Evolutionary conservation across 2,888 invertebrate genomes (phyloP), one percentile per base, ranked within the genome.

Genomic region (Marasmarcha lunaedactyla): DNA sequence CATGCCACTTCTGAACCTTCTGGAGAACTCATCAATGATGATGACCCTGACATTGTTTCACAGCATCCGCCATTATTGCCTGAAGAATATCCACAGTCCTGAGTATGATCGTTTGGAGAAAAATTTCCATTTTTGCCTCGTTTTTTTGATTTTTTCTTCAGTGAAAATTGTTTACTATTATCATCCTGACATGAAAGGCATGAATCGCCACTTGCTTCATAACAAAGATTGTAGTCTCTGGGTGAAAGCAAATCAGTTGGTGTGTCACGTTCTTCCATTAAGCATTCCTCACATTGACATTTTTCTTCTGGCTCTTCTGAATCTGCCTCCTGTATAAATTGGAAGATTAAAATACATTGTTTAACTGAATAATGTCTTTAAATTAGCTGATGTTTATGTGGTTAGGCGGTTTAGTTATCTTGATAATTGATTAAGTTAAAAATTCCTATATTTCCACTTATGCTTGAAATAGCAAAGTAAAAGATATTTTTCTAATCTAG

Each of bases 1-100:
- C 94, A 96, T 1, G 93, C 94, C 39, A 95, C 89, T 62, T 95
- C 95, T 0, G 95, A 95, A 20, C 95, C 94, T 59, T 95, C 95
- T 0, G 94, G 93, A 2, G 94, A 93, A 63, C 93, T 94, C 51
- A 90, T 89, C 44, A 91, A 84, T 50, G 94, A 94, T 14, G 92
- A 92, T 38, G 90, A 90, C 33, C 88, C 85, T 5, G 88, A 88
- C 42, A 88, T 86, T 26, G 88, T 88, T 50, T 88, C 88, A 56
- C 88, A 88, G 63, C 87, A 88, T 37, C 89, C 90, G 41, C 90
- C 90, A 58, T 91, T 91, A 50, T 90, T 90, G 46, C 93, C 95
- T 9, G 95, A 95, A 13, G 93, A 93, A 67, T 95, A 95, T 33
- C 95, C 95, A 57, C 92, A 93, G 74, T 95, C 95, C 64, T 90